Conservation (phyloP, 2,797 vertebrate genomes). For the Crax fasciolata region DNA sequence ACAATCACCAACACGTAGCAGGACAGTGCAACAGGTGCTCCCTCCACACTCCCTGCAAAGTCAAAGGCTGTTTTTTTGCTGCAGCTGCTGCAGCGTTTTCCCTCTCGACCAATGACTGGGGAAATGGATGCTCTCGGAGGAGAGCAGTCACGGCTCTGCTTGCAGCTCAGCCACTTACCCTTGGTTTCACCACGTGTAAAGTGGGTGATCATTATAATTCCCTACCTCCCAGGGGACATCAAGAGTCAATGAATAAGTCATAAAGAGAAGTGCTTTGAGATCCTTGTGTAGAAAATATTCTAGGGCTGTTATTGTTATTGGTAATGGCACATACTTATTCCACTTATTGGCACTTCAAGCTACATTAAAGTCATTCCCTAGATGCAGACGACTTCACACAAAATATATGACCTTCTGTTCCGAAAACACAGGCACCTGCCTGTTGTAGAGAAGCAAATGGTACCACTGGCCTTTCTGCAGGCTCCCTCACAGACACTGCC, state of each 20-base stretch:
- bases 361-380: constrained; percentile 44
- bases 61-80: neutral
- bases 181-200: neutral
- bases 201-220: constrained; percentile 14
- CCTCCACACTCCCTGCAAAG: fast-evolving
- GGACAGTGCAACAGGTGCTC: neutral
- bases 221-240: neutral
- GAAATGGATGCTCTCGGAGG: neutral
- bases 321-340: constrained; percentile 51
- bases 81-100: neutral
- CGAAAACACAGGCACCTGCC: constrained; percentile 6
- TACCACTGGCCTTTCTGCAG: neutral
- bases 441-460: neutral
- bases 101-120: neutral
- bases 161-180: constrained; percentile 15
- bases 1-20: neutral
- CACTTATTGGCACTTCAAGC: constrained; percentile 45
- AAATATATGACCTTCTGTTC: constrained; percentile 44
- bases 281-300: constrained; percentile 35
- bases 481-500: neutral
- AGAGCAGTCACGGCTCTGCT: neutral
- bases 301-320: constrained; percentile 48
- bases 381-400: constrained; percentile 13
- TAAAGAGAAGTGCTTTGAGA: constrained; percentile 49
- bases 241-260: constrained; percentile 40